Conservation (phyloP, 2,797 vertebrate species). For the Galagoides demidoff region DNA sequence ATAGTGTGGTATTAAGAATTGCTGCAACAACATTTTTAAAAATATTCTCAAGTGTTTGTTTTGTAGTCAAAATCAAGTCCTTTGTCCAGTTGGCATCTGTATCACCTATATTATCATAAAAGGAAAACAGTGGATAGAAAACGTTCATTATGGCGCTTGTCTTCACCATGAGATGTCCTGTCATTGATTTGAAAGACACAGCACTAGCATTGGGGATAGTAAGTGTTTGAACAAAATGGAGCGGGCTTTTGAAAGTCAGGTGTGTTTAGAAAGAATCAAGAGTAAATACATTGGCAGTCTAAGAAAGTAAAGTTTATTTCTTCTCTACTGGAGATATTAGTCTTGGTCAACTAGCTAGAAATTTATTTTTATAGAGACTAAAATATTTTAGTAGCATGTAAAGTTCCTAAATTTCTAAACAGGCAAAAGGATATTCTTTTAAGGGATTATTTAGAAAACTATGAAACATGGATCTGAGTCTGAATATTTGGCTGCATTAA, state of each 20-base stretch:
- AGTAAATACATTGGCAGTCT: not conserved
- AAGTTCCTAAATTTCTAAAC: slow-evolving; percentile 24
- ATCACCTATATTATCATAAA: not conserved
- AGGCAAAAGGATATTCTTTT: not conserved
- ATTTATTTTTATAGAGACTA: slow-evolving; percentile 27
- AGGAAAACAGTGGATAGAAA: not conserved
- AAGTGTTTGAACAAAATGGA: slow-evolving; percentile 48
- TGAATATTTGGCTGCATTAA: slow-evolving; percentile 48
- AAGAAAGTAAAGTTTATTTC: slow-evolving; percentile 41
- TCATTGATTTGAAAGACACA: slow-evolving; percentile 38
- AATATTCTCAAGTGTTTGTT: not conserved
- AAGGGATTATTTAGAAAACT: slow-evolving; percentile 21
- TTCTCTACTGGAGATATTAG: not conserved
- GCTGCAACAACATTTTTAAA: not conserved
- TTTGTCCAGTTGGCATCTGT: not conserved
- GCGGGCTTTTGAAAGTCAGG: slow-evolving; percentile 34
- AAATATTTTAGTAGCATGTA: slow-evolving; percentile 3
- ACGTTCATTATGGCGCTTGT: not conserved
- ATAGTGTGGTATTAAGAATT: slow-evolving; percentile 10
- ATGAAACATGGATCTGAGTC: not conserved
- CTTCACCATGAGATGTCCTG: not conserved
- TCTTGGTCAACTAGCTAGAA: slow-evolving; percentile 20
- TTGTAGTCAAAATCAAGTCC: slow-evolving; percentile 23
- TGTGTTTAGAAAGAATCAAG: slow-evolving; percentile 47
- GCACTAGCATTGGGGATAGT: not conserved